A percentile compares a stretch with the other conserved stretches of the same genome.
phyloP scores from a whole-genome alignment of 1,140 invertebrate species.

The Chionoecetes opilio region DNA sequence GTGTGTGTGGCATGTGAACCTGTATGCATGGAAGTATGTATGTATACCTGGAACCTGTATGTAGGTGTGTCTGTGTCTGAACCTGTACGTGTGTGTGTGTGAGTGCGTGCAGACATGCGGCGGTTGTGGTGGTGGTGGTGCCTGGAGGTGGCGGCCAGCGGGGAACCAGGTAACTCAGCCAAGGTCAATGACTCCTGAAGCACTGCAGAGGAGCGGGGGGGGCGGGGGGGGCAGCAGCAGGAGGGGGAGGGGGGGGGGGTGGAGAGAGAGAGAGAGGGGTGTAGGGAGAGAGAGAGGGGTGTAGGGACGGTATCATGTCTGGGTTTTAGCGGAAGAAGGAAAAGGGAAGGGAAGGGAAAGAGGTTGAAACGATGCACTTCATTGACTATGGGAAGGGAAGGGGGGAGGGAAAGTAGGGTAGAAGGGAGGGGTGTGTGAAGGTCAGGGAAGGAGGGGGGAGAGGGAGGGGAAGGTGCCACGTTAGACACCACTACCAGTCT shows the following conservation, averaged over 20 bases:
- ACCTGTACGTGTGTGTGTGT: not conserved
- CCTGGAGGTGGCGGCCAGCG: not conserved
- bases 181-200: constrained; percentile 11
- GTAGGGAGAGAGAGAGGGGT: not conserved
- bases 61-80: constrained; percentile 34
- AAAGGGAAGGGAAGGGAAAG: not conserved
- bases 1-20: not conserved
- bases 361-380: no score
- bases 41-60: no score
- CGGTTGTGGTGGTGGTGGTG: not conserved
- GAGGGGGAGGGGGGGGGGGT: not conserved
- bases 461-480: constrained; percentile 7
- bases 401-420: not conserved
- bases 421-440: not conserved
- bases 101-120: not conserved
- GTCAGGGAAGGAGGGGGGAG: not conserved
- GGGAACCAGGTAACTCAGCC: not conserved
- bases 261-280: not conserved
- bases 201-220: not conserved
- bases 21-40: not conserved
- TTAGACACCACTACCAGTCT: not conserved
- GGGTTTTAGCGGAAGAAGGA: not conserved
- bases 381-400: no score
- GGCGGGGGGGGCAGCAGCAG: not conserved
- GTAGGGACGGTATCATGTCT: not conserved